Evolutionary conservation across 1,140 invertebrate genomes (phyloP).

Genomic region (Leptonema lineaticorne): DNA sequence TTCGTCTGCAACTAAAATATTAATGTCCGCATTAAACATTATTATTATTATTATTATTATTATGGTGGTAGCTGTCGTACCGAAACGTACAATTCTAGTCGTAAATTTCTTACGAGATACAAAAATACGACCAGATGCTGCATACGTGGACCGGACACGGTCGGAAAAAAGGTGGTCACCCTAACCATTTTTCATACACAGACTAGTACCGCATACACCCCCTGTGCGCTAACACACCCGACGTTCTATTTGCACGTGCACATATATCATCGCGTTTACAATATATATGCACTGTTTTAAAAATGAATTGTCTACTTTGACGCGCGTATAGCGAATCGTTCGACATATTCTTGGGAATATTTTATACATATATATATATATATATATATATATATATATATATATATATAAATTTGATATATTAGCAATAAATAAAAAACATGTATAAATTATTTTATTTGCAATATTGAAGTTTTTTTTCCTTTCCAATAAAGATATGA

Average conservation of each 20-base stretch:
- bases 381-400: too few species aligned
- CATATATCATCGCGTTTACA: too few species aligned
- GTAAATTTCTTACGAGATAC: neutral
- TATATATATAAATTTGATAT: too few species aligned
- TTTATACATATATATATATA: neutral
- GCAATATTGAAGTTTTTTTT: neutral
- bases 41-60: too few species aligned
- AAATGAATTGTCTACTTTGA: constrained; percentile 15
- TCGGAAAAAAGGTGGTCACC: neutral
- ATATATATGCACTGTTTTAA: constrained; percentile 14
- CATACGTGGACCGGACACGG: neutral
- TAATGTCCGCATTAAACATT: too few species aligned
- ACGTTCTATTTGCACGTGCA: neutral
- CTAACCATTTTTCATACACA: neutral
- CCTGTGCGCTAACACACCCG: neutral
- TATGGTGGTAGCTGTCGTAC: too few species aligned
- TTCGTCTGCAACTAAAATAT: too few species aligned
- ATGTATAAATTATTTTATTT: too few species aligned
- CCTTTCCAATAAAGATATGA: too few species aligned
- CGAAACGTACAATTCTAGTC: too few species aligned
- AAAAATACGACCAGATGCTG: neutral
- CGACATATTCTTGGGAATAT: too few species aligned
- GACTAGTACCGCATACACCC: neutral
- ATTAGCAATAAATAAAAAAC: too few species aligned
- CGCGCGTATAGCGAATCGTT: constrained; percentile 11